Evolutionary conservation across 1,140 invertebrate genomes (phyloP), one percentile per base, ranked within the genome.

Genomic region (Hirudo medicinalis): DNA sequence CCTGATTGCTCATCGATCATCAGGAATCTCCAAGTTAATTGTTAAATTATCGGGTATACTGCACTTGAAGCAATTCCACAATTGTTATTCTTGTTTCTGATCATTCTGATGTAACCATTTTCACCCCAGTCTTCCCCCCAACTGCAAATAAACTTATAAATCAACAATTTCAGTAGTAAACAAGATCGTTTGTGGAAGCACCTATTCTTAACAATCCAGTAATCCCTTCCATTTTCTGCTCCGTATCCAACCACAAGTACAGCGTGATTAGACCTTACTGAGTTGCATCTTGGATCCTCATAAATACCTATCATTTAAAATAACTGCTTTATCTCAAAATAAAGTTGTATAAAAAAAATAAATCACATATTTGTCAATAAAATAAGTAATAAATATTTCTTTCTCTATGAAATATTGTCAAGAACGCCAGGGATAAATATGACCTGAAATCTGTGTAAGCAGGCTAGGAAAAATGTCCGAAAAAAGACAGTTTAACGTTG

Each of bases 31-130:
- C n/a, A n/a, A n/a, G n/a, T n/a, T n/a, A n/a, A n/a, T n/a, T n/a
- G n/a, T n/a, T n/a, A n/a, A n/a, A n/a, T n/a, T n/a, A n/a, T 72
- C 15, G 81, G 84, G 79, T 84, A 86, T 70, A 79, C 81, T 72
- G 92, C 89, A 71, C 83, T 79, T 22, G 87, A 86, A 43, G 93
- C 92, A 79, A 97, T 88, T 77, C 93, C 93, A 81, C 93, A 97
- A 77, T 89, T 86, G 80, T 96, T 96, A 0, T 89, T 76, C 76
- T 87, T 86, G 81, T 95, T 94, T 75, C 92, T 86, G 6, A 89
- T 84, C 87, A 97, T 95, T 82, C 88, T 88, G 75, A 96, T 90
- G 84, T 91, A 96, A 32, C 93, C 93, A 5, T 88, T 72, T 72
- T 85, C 83, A 9, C 86, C 86, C 86, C 86, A 87, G 0, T 75